Base-by-base conservation (phyloP, 2,113 vertebrate genomes). In the Tragelaphus strepsiceros region DNA sequence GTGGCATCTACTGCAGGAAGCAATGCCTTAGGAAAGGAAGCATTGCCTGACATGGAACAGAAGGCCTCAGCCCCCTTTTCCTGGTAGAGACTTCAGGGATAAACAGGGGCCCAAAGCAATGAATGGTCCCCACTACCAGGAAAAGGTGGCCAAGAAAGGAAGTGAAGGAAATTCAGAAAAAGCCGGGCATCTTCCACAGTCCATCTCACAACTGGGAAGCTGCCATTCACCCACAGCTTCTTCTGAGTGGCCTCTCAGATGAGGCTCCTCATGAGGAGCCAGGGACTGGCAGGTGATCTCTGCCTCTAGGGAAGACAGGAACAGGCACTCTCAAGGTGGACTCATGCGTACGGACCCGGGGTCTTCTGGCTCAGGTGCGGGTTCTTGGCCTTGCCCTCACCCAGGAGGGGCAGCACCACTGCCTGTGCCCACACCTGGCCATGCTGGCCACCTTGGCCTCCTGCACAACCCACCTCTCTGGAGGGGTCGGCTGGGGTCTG, bases 341-440 rank as follows among this genome's bases (percentile, higher is more conserved):
- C 22, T 26, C 22, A 1, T 26, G 71, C 0, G 2, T 43, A 7
- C 6, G 39, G 71, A 43, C 35, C 39, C 12, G 0, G 22, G 12
- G 71, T 43, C 39, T 26, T 26, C 71, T 26, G 39, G 71, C 35
- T 43, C 39, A 77, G 39, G 13, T 43, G 35, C 0, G 1, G 22
- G 12, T 77, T 43, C 35, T 43, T 14, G 35, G 35, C 21, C 71
- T 77, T 22, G 22, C 35, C 71, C 71, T 77, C 71, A 43, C 39
- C 39, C 71, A 77, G 39, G 71, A 26, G 71, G 39, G 12, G 39
- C 39, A 43, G 22, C 35, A 77, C 21, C 71, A 26, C 39, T 43
- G 22, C 71, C 39, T 26, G 71, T 77, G 22, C 35, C 39, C 39
- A 43, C 35, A 7, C 21, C 3, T 26, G 71, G 39, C 35, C 71